phyloP scores from a whole-genome alignment of 2,888 invertebrate species.

The Nysson spinosus region DNA sequence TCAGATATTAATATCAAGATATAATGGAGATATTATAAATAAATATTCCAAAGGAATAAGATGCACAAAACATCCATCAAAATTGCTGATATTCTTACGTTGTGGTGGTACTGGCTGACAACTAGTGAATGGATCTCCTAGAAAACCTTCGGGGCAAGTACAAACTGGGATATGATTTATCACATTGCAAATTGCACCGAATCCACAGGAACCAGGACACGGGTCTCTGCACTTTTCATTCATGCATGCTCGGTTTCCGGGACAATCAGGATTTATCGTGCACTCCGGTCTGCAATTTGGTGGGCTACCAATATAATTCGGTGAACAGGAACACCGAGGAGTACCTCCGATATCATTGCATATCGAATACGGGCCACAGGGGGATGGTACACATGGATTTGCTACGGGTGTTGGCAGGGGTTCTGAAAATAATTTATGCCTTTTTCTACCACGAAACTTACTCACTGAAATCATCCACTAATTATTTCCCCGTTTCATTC shows the following conservation, averaged over 20 bases:
- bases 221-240: conserved; percentile 87
- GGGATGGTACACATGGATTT: conserved; percentile 83
- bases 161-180: conserved; percentile 88
- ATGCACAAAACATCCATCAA: not conserved
- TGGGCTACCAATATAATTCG: conserved; percentile 77
- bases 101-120: conserved; percentile 72
- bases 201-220: conserved; percentile 87
- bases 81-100: conserved; percentile 64
- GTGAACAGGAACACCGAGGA: conserved; percentile 79
- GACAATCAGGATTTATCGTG: conserved; percentile 86
- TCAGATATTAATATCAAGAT: too few relatives aligned
- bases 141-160: conserved; percentile 83
- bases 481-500: too few relatives aligned
- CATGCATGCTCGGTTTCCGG: conserved; percentile 87
- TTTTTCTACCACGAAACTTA: not conserved
- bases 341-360: conserved; percentile 79
- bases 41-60: too few relatives aligned
- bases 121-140: conserved; percentile 86
- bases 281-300: conserved; percentile 86
- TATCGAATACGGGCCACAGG: conserved; percentile 81
- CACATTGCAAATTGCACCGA: conserved; percentile 82
- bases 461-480: not conserved
- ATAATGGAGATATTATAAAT: too few relatives aligned
- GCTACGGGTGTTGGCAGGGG: conserved; percentile 77
- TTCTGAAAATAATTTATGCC: conserved; percentile 77